Conservation (phyloP, 2,888 invertebrate species). For the Lasius platythorax region DNA sequence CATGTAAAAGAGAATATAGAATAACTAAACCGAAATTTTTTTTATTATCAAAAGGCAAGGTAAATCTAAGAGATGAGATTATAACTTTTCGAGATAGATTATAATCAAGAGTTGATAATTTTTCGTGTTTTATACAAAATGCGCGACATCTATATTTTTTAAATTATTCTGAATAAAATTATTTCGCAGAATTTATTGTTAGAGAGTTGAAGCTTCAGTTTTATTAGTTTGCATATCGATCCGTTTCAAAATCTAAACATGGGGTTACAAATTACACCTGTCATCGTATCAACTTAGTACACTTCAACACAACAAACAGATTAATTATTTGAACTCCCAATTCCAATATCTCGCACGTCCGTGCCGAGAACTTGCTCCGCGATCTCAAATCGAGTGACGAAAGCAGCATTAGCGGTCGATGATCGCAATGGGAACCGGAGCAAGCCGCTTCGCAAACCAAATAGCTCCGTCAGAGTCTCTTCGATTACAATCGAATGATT, state of each 20-base stretch:
- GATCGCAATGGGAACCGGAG: constrained; percentile 18
- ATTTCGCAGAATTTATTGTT: not conserved
- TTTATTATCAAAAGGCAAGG: not conserved
- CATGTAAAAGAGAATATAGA: not conserved
- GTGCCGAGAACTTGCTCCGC: constrained; percentile 2
- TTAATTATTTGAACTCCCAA: constrained; percentile 38
- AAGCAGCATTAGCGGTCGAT: constrained; percentile 10
- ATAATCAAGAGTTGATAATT: not conserved
- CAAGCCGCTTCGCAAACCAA: constrained; percentile 8
- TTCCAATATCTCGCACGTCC: constrained; percentile 20
- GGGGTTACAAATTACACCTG: constrained; percentile 22
- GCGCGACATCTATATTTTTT: not conserved
- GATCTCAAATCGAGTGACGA: constrained; percentile 32
- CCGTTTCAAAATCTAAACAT: not conserved
- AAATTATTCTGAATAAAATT: not conserved
- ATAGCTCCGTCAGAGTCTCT: constrained; percentile 1
- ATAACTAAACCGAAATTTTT: not conserved
- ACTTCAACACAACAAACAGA: constrained; percentile 24
- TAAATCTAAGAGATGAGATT: not conserved
- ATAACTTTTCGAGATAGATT: not conserved
- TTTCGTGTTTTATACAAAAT: not conserved
- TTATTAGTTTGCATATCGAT: not conserved
- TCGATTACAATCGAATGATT: constrained; percentile 14
- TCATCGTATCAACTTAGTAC: not conserved
- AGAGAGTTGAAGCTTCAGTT: not conserved